Conservation (phyloP, 2,888 invertebrate genomes). For the Amphipoea oculea region DNA sequence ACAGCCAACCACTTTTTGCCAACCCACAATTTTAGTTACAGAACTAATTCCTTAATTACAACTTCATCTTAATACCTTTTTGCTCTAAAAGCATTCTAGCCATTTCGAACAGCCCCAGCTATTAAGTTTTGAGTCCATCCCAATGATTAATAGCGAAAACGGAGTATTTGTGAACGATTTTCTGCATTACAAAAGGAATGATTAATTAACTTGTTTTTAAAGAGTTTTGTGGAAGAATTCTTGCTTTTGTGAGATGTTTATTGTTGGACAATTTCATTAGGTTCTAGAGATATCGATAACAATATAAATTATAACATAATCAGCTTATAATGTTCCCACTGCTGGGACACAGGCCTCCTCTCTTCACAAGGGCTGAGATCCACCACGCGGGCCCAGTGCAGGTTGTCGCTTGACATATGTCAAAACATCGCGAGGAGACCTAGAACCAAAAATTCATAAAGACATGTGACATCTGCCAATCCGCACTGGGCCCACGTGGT, state of each 20-base stretch:
- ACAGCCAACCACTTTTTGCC: background rate
- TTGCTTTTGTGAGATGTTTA: slow-evolving; percentile 17
- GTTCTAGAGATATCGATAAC: background rate
- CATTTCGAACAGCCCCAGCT: slow-evolving; percentile 35
- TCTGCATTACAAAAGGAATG: slow-evolving; percentile 46
- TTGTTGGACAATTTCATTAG: slow-evolving; percentile 12
- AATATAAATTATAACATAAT: background rate
- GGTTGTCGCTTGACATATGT: background rate
- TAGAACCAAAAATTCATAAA: too few species aligned
- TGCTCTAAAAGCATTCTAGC: slow-evolving; percentile 38
- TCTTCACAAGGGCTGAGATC: background rate
- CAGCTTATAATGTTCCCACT: background rate
- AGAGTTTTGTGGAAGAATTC: slow-evolving; percentile 10
- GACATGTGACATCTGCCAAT: too few species aligned
- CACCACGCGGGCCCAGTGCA: background rate
- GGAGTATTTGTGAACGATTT: slow-evolving; percentile 57
- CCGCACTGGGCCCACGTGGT: too few species aligned
- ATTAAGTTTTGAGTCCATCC: slow-evolving; percentile 57
- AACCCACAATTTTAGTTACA: background rate
- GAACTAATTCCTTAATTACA: slow-evolving; percentile 35
- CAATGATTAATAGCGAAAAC: slow-evolving; percentile 52
- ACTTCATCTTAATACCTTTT: slow-evolving; percentile 27
- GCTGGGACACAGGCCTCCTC: background rate
- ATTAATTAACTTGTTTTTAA: slow-evolving; percentile 65
- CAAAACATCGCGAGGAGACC: too few species aligned